Percentiles rank a stretch among this genome's conserved stretches.
Evolutionary conservation across 2,888 invertebrate species (phyloP).

Genomic region (Cephonodes hylas): DNA sequence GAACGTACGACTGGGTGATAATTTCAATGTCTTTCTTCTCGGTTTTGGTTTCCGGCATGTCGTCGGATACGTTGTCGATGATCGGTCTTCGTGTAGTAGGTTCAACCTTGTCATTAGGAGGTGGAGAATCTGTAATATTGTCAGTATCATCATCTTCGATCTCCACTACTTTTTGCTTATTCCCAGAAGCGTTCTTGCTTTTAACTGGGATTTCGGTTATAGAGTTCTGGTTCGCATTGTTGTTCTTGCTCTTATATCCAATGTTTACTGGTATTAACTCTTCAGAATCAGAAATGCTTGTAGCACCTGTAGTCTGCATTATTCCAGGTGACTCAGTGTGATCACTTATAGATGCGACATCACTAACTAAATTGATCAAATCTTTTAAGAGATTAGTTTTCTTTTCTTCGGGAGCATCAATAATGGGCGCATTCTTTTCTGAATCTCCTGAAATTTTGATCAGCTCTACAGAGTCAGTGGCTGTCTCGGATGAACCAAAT

Average conservation of each 20-base stretch:
- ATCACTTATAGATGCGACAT: constrained; percentile 71
- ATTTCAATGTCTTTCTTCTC: constrained; percentile 69
- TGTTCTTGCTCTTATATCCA: constrained; percentile 74
- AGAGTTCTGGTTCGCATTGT: constrained; percentile 67
- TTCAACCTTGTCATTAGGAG: constrained; percentile 65
- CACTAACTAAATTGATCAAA: constrained; percentile 69
- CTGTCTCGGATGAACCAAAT: constrained; percentile 61
- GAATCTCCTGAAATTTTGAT: constrained; percentile 59
- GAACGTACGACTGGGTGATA: constrained; percentile 66
- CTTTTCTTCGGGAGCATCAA: constrained; percentile 48
- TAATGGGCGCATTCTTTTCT: constrained; percentile 55
- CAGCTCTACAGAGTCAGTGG: constrained; percentile 62
- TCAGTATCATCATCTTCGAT: constrained; percentile 67
- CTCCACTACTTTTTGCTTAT: constrained; percentile 60
- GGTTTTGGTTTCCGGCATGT: constrained; percentile 44
- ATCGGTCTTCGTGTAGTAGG: constrained; percentile 66
- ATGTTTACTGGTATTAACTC: constrained; percentile 70
- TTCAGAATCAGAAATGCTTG: constrained; percentile 64
- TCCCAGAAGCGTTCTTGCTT: constrained; percentile 45
- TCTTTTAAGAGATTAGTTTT: constrained; percentile 61
- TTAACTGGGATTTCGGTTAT: constrained; percentile 69
- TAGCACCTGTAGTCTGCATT: constrained; percentile 33
- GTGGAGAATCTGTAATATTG: constrained; percentile 60
- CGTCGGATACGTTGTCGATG: constrained; percentile 70
- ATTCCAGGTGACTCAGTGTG: constrained; percentile 48